Evolutionary conservation across 2,888 invertebrate species (phyloP).

Genomic region (Meteorus cinctellus): DNA sequence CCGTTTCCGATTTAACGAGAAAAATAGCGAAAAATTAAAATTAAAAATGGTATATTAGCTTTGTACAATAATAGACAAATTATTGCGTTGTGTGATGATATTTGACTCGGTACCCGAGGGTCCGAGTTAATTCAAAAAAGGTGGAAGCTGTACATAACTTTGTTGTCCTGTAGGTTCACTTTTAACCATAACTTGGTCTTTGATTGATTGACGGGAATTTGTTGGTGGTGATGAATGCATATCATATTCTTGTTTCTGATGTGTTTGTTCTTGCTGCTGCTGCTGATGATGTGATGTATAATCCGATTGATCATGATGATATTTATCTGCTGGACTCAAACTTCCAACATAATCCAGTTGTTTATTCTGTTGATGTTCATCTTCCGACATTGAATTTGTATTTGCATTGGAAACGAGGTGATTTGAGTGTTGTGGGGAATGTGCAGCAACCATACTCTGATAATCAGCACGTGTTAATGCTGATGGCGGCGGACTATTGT

Average conservation of each 20-base stretch:
- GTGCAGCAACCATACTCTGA: slow-evolving; percentile 68
- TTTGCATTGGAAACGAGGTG: slow-evolving; percentile 55
- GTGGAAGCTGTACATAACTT: slow-evolving; percentile 82
- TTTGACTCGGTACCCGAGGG: slow-evolving; percentile 63
- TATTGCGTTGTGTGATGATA: slow-evolving; percentile 40
- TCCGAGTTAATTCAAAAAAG: slow-evolving; percentile 82
- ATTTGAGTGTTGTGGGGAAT: slow-evolving; percentile 66
- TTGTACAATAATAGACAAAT: slow-evolving; percentile 18
- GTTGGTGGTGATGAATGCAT: slow-evolving; percentile 66
- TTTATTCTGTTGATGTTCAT: slow-evolving; percentile 66
- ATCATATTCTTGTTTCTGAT: slow-evolving; percentile 68
- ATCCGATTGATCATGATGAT: slow-evolving; percentile 78
- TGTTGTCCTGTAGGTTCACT: slow-evolving; percentile 78
- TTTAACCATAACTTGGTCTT: slow-evolving; percentile 75
- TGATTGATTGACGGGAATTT: slow-evolving; percentile 68
- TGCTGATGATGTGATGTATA: slow-evolving; percentile 75
- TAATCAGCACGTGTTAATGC: slow-evolving; percentile 73
- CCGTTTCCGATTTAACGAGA: not conserved
- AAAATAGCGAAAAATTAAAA: not conserved
- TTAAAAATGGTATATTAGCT: slow-evolving; percentile 8
- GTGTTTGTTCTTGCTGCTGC: slow-evolving; percentile 53
- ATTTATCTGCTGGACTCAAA: slow-evolving; percentile 74
- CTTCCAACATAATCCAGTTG: slow-evolving; percentile 67
- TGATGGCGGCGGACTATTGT: slow-evolving; percentile 80
- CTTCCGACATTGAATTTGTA: slow-evolving; percentile 65